These are phyloP conservation scores for Larimichthys polyactis DNA, from an alignment of 2,113 vertebrate genomes.

Conservation along the genomic window DNA sequence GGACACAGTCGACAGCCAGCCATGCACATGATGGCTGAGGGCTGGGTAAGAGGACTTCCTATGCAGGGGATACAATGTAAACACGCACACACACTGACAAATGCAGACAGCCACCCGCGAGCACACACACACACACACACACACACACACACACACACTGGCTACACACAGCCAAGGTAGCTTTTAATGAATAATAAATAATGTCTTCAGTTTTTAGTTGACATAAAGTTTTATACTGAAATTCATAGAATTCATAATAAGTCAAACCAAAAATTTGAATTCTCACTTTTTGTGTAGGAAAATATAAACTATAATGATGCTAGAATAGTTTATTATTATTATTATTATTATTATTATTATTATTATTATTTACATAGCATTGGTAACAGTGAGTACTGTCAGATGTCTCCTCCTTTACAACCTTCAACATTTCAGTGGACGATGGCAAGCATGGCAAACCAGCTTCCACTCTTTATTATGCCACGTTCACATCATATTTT, in stretches of 20 bases:
- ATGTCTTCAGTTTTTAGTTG: not conserved
- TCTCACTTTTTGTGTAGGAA: not conserved
- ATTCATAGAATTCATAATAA: not conserved
- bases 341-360: not conserved
- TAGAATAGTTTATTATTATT: not conserved
- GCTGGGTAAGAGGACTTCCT: slow-evolving; percentile 56
- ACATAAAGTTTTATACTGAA: not conserved
- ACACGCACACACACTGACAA: slow-evolving; percentile 45
- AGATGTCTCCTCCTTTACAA: not conserved
- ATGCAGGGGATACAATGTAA: slow-evolving; percentile 38
- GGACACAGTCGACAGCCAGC: slow-evolving; percentile 63
- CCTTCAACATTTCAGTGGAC: not conserved
- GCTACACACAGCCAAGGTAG: not conserved
- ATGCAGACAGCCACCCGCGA: slow-evolving; percentile 4
- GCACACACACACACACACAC: not conserved
- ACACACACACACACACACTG: not conserved
- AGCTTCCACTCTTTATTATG: not conserved
- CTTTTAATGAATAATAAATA: not conserved
- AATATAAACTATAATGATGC: not conserved
- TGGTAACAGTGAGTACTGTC: not conserved
- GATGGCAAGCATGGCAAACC: not conserved
- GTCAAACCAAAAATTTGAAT: too few species aligned
- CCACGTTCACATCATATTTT: too few species aligned
- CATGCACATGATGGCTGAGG: slow-evolving; percentile 55
- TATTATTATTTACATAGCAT: too few species aligned